phyloP scores from a whole-genome alignment of 1,140 invertebrate species.

The Achroia grisella region DNA sequence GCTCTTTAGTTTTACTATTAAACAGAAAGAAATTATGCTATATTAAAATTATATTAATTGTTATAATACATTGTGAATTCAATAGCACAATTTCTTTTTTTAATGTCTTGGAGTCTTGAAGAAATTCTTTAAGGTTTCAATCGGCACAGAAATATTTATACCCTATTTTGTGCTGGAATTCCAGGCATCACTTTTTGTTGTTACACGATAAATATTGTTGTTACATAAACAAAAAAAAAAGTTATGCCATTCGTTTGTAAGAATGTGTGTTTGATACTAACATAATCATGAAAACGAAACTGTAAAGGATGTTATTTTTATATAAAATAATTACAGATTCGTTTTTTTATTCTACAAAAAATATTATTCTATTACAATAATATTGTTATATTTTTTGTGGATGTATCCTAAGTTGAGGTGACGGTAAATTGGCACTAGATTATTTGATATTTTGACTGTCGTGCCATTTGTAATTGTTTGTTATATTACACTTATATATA shows the following conservation, averaged over 20 bases:
- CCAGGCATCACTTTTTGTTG: neutral
- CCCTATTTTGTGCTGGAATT: conserved; percentile 5
- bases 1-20: conserved; percentile 20
- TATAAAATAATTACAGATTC: conserved; percentile 1
- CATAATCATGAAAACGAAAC: conserved; percentile 8
- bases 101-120: conserved; percentile 1
- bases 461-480: conserved; percentile 26
- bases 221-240: conserved; percentile 5
- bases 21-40: neutral
- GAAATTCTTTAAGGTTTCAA: conserved; percentile 1
- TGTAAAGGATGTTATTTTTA: neutral
- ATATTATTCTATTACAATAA: conserved; percentile 2
- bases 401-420: conserved; percentile 29
- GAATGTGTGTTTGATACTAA: conserved; percentile 38
- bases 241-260: conserved; percentile 20
- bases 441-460: conserved; percentile 7
- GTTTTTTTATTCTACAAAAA: conserved; percentile 8
- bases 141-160: conserved; percentile 9
- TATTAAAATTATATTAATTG: too few species aligned
- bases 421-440: conserved; percentile 26
- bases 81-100: neutral
- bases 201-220: neutral
- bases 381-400: conserved; percentile 31
- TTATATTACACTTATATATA: conserved; percentile 18
- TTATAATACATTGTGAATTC: too few species aligned